phyloP scores from a whole-genome alignment of 2,113 vertebrate species.

The Tragelaphus buxtoni region DNA sequence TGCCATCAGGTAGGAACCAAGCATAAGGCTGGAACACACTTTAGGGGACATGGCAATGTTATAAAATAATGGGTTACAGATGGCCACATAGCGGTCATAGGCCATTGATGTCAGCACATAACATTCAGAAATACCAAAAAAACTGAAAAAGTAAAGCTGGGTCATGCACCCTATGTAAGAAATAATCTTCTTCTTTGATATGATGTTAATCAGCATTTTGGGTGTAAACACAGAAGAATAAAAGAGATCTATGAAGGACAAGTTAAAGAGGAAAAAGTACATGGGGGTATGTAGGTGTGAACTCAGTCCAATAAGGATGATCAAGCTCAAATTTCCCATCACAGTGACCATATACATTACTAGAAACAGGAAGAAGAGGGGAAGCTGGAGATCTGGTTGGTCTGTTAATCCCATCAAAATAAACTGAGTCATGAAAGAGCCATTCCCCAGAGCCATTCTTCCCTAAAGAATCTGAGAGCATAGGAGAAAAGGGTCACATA shows the following conservation, averaged over 20 bases:
- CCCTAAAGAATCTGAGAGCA: not conserved
- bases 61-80: not conserved
- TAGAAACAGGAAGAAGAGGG: not conserved
- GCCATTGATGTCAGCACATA: not conserved
- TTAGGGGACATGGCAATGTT: not conserved
- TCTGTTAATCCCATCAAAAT: not conserved
- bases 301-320: not conserved
- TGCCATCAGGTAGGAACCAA: not conserved
- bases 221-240: constrained; percentile 48
- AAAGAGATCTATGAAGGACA: constrained; percentile 45
- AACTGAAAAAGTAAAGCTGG: not conserved
- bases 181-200: not conserved
- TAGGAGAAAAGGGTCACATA: not conserved
- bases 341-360: not conserved
- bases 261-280: constrained; percentile 66
- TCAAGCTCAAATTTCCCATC: constrained; percentile 1
- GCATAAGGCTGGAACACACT: not conserved
- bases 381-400: not conserved
- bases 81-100: not conserved
- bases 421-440: not conserved
- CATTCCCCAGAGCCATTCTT: not conserved
- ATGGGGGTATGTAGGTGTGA: constrained; percentile 55
- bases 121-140: not conserved
- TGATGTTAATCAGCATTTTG: constrained; percentile 44
- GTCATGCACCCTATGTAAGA: not conserved